Evolutionary conservation across 64 coral and sea anemone genomes (phyloP).

Genomic region (Actinia tenebrosa): DNA sequence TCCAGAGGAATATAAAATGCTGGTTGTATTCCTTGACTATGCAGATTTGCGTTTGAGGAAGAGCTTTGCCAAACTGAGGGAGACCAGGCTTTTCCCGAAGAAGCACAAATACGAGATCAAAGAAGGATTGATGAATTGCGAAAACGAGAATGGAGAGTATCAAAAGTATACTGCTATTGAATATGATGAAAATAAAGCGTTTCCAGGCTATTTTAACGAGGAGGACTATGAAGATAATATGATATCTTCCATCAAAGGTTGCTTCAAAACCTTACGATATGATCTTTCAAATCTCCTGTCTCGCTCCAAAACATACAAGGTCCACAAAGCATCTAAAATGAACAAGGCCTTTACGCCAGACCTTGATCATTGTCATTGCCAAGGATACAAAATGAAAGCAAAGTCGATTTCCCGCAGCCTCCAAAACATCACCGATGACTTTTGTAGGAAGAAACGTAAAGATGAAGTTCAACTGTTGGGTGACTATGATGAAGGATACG

Average conservation of each 20-base stretch:
- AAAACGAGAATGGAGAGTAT: background rate
- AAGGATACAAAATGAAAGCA: background rate
- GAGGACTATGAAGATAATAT: slow-evolving; percentile 40
- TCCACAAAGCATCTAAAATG: slow-evolving; percentile 35
- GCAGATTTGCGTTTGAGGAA: slow-evolving; percentile 41
- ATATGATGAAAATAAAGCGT: background rate
- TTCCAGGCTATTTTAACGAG: background rate
- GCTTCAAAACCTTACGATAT: slow-evolving; percentile 48
- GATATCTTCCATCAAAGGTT: slow-evolving; percentile 37
- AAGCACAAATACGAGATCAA: slow-evolving; percentile 54
- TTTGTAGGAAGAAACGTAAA: background rate
- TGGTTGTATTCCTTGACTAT: slow-evolving; percentile 68
- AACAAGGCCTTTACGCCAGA: background rate
- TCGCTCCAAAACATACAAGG: slow-evolving; percentile 65
- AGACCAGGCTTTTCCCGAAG: slow-evolving; percentile 54
- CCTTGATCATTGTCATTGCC: background rate
- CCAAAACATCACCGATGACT: slow-evolving; percentile 2
- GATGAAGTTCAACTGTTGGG: background rate
- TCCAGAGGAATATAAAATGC: slow-evolving; percentile 72
- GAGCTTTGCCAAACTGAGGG: slow-evolving; percentile 24
- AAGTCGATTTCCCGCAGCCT: background rate
- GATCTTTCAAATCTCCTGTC: slow-evolving; percentile 56
- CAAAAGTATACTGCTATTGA: slow-evolving; percentile 41
- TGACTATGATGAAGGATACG: background rate
- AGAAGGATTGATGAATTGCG: background rate